Percentiles rank a stretch among this genome's conserved stretches.
phyloP scores from a whole-genome alignment of 2,888 invertebrate genomes.

The Stictocephala bisonia region DNA sequence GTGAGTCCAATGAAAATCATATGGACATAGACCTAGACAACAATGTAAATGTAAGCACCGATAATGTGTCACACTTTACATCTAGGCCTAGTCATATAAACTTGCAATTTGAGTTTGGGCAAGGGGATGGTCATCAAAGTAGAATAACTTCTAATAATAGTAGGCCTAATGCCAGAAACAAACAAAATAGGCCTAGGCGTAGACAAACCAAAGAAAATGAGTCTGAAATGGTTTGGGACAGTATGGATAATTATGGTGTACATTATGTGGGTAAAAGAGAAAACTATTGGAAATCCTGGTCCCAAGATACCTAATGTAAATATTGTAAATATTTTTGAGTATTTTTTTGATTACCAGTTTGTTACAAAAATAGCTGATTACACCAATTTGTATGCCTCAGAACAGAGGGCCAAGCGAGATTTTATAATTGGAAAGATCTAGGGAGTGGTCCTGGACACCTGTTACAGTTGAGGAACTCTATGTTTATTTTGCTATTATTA shows the following conservation, averaged over 20 bases:
- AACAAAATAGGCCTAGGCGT: no score
- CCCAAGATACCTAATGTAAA: neutral
- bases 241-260: constrained; percentile 8
- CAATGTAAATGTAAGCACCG: no score
- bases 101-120: no score
- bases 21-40: no score
- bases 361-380: neutral
- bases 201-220: no score
- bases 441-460: constrained; percentile 1
- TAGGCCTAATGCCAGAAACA: no score
- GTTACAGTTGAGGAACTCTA: neutral
- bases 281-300: neutral
- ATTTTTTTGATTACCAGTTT: neutral
- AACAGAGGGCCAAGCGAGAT: constrained; percentile 4
- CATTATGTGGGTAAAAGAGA: neutral
- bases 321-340: neutral
- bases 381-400: neutral
- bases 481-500: neutral
- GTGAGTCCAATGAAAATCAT: no score
- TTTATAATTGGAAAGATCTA: neutral
- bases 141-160: no score
- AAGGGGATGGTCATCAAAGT: no score
- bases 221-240: neutral
- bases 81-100: no score
- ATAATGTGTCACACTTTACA: no score